Evolutionary conservation across 2,113 vertebrate genomes (phyloP).

Genomic region (Sisor rabdophorus): DNA sequence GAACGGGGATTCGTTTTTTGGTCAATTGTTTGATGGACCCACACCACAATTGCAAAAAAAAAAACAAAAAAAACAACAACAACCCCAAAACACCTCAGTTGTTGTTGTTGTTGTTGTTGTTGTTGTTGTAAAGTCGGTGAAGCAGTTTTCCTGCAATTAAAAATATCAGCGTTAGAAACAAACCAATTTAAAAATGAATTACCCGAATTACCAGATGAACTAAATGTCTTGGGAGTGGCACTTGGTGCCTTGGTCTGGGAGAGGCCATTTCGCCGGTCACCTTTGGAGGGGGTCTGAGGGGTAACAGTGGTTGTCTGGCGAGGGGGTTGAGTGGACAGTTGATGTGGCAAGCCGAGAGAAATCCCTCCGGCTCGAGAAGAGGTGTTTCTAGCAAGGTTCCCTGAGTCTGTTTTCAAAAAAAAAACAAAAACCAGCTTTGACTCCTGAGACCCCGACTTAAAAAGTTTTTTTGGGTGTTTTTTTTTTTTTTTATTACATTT

Average conservation of each 20-base stretch:
- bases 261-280: constrained; percentile 43
- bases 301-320: constrained; percentile 46
- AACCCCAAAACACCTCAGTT: too few species aligned
- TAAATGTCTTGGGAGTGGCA: constrained; percentile 54
- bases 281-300: constrained; percentile 42
- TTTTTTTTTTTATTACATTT: not conserved
- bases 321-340: constrained; percentile 55
- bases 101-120: too few species aligned
- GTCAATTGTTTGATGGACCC: not conserved
- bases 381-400: constrained; percentile 58
- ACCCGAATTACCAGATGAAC: constrained; percentile 62
- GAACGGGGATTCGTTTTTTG: not conserved
- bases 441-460: constrained; percentile 37
- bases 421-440: constrained; percentile 43
- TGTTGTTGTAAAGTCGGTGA: constrained; percentile 1
- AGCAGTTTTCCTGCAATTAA: not conserved
- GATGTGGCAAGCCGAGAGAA: constrained; percentile 40
- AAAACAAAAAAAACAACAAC: too few species aligned
- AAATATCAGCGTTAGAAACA: constrained; percentile 10
- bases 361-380: constrained; percentile 41
- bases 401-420: constrained; percentile 56
- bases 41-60: too few species aligned
- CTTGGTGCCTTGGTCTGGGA: constrained; percentile 54
- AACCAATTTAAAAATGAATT: constrained; percentile 16
- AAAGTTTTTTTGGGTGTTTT: constrained; percentile 20